A percentile compares a stretch with the other conserved stretches of the same genome.
Conservation (phyloP, 2,113 vertebrate genomes). For the Hypocryptadius cinnamomeus region DNA sequence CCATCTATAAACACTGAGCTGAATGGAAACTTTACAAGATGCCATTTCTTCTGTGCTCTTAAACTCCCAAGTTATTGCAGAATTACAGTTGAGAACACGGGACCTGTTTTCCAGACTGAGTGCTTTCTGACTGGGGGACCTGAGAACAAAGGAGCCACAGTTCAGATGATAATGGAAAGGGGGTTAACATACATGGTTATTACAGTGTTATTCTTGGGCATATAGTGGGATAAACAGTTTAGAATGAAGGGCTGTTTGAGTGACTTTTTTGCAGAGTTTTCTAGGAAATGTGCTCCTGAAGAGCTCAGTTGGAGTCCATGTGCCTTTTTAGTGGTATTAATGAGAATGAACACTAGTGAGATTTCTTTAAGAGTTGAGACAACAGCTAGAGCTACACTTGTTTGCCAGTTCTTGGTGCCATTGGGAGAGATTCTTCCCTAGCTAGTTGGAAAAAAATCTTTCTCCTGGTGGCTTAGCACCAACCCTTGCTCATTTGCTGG, state of each 20-base stretch:
- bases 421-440: neutral
- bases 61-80: neutral
- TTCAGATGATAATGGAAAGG: neutral
- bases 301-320: neutral
- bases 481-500: neutral
- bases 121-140: neutral
- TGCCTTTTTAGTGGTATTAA: neutral
- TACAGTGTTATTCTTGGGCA: neutral
- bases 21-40: neutral
- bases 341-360: neutral
- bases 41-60: neutral
- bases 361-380: neutral
- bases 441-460: neutral
- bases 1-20: neutral
- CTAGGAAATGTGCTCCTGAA: neutral
- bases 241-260: neutral
- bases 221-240: neutral
- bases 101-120: neutral
- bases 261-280: neutral
- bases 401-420: neutral
- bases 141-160: neutral
- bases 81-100: neutral
- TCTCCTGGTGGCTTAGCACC: neutral
- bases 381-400: neutral
- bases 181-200: neutral